Evolutionary conservation across 2,888 invertebrate species (phyloP).

Genomic region (Iselma pallidipennis): DNA sequence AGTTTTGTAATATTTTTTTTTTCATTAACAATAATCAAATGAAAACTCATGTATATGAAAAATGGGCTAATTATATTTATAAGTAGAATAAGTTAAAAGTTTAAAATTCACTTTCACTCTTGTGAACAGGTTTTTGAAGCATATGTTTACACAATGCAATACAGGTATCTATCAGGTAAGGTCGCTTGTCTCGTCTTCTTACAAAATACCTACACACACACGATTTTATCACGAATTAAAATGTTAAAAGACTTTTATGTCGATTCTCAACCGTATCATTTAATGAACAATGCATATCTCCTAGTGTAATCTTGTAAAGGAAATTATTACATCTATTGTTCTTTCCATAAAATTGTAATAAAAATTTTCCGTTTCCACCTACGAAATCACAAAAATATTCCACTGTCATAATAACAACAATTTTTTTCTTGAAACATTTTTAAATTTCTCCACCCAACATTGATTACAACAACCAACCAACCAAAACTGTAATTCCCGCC

Average conservation of each 20-base stretch:
- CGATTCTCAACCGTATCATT: no score
- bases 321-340: no score
- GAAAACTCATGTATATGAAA: neutral
- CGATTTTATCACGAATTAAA: no score
- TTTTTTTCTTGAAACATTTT: no score
- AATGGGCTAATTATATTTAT: neutral
- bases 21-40: neutral
- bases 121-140: neutral
- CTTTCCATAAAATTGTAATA: no score
- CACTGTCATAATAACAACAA: no score
- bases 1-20: neutral
- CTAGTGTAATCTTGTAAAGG: no score
- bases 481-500: neutral
- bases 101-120: neutral
- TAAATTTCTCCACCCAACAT: neutral
- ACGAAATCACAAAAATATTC: no score
- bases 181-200: neutral
- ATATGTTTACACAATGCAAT: neutral
- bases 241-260: no score
- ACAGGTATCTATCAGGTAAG: neutral
- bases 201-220: neutral
- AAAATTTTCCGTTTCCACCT: no score
- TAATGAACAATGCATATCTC: no score
- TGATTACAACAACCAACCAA: no score
- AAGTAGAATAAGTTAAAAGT: neutral